Base-by-base conservation (phyloP, 2,797 vertebrate species). In the Cynopterus sphinx region DNA sequence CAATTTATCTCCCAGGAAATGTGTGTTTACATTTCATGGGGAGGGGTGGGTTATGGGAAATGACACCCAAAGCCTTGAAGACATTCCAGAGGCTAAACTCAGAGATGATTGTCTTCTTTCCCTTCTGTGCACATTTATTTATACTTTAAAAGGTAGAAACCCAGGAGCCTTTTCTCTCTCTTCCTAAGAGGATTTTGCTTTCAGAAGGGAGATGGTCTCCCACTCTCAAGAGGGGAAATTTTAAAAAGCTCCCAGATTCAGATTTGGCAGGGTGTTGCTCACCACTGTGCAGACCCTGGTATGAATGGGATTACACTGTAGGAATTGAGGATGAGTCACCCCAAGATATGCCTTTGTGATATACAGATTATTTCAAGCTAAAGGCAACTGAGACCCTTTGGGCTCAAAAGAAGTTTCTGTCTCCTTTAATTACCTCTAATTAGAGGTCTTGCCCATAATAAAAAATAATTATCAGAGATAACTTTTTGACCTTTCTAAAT, bases 181-280 rank as follows among this genome's bases (percentile, higher is more conserved):
- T 93, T 55, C 65, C 59, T 57, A 82, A 90, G 53, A 77, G 90
- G 55, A 90, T 22, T 87, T 78, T 85, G 41, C 9, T 88, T 59
- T 33, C 57, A 53, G 36, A 74, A 39, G 51, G 57, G 21, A 81
- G 31, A 79, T n/a, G 63, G n/a, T 82, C 82, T 78, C 59, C 26
- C 3, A 63, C 28, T 41, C 31, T 49, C 22, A 63, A 15, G 55
- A 81, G 33, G 5, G 1, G 5, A 91, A 49, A 70, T 55, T 79
- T 77, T 65, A 65, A 31, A 6, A 6, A 67, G 19, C 24, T 59
- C 21, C 33, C 26, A 9, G 33, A 41, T 61, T 87, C 63, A 5
- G 46, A 59, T 51, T 43, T 77, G 63, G 31, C 33, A n/a, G 61
- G 36, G 28, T 16, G 5, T 28, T 28, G 15, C 4, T 53, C 28